Evolutionary conservation across 1,140 invertebrate species (phyloP).

Genomic region (Drosophila orosa): DNA sequence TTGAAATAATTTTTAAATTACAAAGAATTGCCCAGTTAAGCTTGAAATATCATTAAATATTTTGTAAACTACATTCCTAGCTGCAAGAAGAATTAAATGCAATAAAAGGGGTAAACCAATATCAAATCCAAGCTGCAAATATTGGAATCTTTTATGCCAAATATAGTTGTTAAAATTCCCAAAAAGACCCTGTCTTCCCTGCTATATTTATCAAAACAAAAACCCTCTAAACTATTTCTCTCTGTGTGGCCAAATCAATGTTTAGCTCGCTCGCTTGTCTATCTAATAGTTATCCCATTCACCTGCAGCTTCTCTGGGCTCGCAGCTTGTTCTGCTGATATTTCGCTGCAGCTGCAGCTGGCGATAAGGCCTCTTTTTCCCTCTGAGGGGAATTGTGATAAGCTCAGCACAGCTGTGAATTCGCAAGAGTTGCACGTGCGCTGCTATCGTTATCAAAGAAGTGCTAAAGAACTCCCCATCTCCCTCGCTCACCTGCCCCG

Average conservation of each 20-base stretch:
- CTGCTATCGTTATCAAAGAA: conserved; percentile 21
- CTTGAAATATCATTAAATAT: too few relatives aligned
- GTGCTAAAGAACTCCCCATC: conserved; percentile 3
- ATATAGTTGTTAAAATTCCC: neutral
- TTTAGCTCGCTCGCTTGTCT: neutral
- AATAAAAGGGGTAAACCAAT: neutral
- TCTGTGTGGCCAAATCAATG: conserved; percentile 1
- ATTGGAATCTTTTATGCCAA: neutral
- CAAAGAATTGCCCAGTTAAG: too few relatives aligned
- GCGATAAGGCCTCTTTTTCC: conserved; percentile 6
- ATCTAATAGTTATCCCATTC: conserved; percentile 49
- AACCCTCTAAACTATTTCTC: neutral
- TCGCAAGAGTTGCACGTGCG: conserved; percentile 58
- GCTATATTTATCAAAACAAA: neutral
- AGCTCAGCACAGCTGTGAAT: conserved; percentile 41
- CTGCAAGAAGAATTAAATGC: too few relatives aligned
- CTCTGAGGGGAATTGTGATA: conserved; percentile 5
- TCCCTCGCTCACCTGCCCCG: conserved; percentile 9
- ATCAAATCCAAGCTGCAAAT: neutral
- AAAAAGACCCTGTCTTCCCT: neutral
- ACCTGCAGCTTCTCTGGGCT: conserved; percentile 19
- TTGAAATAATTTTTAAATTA: neutral
- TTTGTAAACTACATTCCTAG: too few relatives aligned
- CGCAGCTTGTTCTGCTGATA: conserved; percentile 11
- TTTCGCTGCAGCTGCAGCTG: conserved; percentile 34